Conservation (phyloP, 2,888 invertebrate species). For the Lasioglossum figueresi region DNA sequence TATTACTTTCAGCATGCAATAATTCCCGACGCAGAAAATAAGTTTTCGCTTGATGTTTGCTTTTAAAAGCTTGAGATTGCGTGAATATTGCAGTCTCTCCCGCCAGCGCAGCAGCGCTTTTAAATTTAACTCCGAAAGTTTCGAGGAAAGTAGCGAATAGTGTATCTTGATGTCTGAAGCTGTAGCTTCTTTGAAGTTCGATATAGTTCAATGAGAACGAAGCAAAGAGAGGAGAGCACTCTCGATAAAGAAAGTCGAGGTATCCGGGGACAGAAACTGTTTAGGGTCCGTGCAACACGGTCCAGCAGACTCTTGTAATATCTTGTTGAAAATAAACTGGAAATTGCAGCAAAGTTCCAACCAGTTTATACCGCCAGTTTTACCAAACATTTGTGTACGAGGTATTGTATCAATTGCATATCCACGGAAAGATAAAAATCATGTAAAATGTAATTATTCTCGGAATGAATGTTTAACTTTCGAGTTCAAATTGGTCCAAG, state of each 20-base stretch:
- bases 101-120: not conserved
- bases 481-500: too few species aligned
- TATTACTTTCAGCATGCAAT: not conserved
- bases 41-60: not conserved
- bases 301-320: not conserved
- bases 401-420: too few species aligned
- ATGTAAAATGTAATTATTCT: too few species aligned
- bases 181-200: not conserved
- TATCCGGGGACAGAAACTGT: not conserved
- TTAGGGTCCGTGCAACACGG: not conserved
- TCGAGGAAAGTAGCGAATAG: not conserved
- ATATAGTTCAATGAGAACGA: not conserved
- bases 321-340: not conserved
- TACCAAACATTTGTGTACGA: too few species aligned
- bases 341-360: not conserved
- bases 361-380: not conserved
- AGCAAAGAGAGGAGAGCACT: not conserved
- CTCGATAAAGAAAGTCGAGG: not conserved
- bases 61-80: not conserved
- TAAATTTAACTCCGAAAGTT: not conserved
- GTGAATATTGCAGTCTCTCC: not conserved
- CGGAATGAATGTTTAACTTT: too few species aligned
- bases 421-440: too few species aligned
- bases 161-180: slow-evolving; percentile 1
- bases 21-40: not conserved